These are phyloP conservation scores for Diplosoma virens DNA, from an alignment of 23 tunicate genomes.

Conservation along the genomic window DNA sequence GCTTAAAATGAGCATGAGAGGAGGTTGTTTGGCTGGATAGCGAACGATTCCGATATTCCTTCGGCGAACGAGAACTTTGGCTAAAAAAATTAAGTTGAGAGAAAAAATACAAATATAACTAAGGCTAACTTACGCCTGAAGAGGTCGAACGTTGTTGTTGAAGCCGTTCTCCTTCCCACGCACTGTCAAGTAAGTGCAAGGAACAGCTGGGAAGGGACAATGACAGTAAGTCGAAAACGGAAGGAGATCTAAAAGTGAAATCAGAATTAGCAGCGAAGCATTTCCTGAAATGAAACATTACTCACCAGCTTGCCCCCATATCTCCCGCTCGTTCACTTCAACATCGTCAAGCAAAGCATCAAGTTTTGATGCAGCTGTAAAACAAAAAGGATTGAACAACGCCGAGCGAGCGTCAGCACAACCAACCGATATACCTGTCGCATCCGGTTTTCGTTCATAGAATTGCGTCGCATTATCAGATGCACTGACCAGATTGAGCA, in stretches of 20 bases:
- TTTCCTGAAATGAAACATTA: not conserved
- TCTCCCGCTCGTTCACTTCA: not conserved
- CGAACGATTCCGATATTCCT: conserved; percentile 51
- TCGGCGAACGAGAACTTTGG: not conserved
- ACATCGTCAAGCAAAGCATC: conserved; percentile 7
- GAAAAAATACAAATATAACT: not conserved
- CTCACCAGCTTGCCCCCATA: conserved; percentile 6
- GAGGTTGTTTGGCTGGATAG: conserved; percentile 39
- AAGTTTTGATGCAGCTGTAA: conserved; percentile 8
- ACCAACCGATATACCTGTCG: not conserved
- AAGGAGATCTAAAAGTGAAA: conserved; percentile 21
- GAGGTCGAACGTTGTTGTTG: conserved; percentile 29
- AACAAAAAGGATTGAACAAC: not conserved
- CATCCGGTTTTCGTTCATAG: conserved; percentile 1
- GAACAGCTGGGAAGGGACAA: conserved; percentile 50
- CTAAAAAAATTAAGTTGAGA: not conserved
- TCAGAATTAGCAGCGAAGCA: too few species aligned
- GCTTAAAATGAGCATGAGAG: conserved; percentile 34
- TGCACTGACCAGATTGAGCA: conserved; percentile 54
- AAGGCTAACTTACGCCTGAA: not conserved
- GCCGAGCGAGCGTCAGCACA: too few species aligned
- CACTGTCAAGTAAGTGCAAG: conserved; percentile 29
- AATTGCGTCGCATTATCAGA: conserved; percentile 5
- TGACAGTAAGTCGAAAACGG: conserved; percentile 24
- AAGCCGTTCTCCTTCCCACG: conserved; percentile 37